phyloP scores from a whole-genome alignment of 2,888 invertebrate species.

The Sycophila texana region DNA sequence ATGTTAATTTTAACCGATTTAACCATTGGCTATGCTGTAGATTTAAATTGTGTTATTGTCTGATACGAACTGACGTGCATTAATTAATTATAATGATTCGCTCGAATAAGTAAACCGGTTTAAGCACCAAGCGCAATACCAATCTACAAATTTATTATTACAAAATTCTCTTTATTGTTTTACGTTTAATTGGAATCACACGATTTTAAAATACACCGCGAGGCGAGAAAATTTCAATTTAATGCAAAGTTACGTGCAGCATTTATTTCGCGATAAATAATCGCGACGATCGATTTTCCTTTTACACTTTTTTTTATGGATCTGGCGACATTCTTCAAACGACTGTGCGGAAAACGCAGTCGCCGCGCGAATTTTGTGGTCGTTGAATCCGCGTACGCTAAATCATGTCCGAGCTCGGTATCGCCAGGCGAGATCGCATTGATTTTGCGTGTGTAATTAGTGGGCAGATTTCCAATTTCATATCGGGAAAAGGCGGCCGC shows the following conservation, averaged over 20 bases:
- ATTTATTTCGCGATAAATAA: too few relatives aligned
- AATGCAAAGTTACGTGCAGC: neutral
- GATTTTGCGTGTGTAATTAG: constrained; percentile 53
- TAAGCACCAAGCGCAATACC: neutral
- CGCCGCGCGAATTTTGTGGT: constrained; percentile 22
- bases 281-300: neutral
- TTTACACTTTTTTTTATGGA: neutral
- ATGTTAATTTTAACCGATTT: neutral
- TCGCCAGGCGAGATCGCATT: constrained; percentile 13
- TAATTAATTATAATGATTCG: constrained; percentile 36
- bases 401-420: constrained; percentile 15
- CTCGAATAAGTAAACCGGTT: too few relatives aligned
- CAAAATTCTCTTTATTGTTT: neutral
- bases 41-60: constrained; percentile 34
- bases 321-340: neutral
- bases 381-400: constrained; percentile 17
- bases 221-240: neutral
- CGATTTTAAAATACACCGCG: neutral
- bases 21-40: constrained; percentile 30
- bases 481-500: constrained; percentile 32
- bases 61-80: neutral
- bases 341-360: neutral
- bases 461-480: constrained; percentile 54
- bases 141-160: constrained; percentile 2
- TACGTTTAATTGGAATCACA: neutral